Evolutionary conservation across 2,113 vertebrate genomes (phyloP).

Genomic region (Lampris incognitus): DNA sequence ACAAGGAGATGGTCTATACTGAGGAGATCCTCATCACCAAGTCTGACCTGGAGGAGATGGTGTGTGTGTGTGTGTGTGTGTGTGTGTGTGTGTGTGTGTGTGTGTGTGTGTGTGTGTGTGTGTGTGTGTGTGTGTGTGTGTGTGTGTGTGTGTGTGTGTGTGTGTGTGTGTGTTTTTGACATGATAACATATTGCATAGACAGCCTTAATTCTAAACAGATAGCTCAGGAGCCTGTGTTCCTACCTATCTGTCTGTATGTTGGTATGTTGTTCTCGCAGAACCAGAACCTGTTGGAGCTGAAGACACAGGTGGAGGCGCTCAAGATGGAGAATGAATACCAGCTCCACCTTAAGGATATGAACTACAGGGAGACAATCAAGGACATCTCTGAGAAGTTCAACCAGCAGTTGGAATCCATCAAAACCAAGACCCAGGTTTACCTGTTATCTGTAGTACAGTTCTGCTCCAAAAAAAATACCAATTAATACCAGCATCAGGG

Average conservation of each 20-base stretch:
- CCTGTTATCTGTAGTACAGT: not conserved
- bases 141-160: constrained; percentile 22
- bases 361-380: constrained; percentile 90
- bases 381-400: constrained; percentile 87
- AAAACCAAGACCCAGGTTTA: constrained; percentile 88
- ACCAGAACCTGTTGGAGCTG: constrained; percentile 87
- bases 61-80: not conserved
- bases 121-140: not conserved
- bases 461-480: no score
- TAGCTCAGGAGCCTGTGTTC: not conserved
- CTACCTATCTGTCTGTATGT: constrained; percentile 10
- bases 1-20: constrained; percentile 84
- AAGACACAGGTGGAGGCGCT: constrained; percentile 88
- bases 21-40: constrained; percentile 93
- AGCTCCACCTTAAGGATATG: constrained; percentile 91
- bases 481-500: no score
- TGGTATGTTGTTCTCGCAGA: constrained; percentile 72
- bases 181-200: no score
- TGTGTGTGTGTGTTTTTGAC: not conserved
- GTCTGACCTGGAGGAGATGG: constrained; percentile 93
- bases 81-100: not conserved
- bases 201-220: not conserved
- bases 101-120: constrained; percentile 18
- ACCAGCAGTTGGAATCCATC: constrained; percentile 86
- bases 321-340: constrained; percentile 92